These are phyloP conservation scores for Galagoides demidoff DNA, from an alignment of 2,797 vertebrate species.

Conservation along the genomic window DNA sequence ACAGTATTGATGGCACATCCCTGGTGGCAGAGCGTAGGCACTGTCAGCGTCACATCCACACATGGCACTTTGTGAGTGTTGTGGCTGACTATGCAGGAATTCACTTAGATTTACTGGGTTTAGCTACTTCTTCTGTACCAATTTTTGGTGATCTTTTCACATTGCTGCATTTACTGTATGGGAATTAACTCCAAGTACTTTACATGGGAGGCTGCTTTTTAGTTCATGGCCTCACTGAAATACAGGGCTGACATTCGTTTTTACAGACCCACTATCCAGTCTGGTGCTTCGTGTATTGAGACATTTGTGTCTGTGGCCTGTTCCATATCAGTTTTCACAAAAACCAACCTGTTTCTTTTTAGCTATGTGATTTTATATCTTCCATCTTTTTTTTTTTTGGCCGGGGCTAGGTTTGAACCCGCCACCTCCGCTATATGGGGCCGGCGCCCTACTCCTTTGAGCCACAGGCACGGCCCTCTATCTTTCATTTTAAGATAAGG, in stretches of 20 bases:
- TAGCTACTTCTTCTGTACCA: not conserved
- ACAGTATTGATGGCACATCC: not conserved
- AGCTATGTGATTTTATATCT: not conserved
- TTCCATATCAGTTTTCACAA: conserved; percentile 1
- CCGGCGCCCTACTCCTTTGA: no score
- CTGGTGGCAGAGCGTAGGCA: not conserved
- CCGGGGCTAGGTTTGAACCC: no score
- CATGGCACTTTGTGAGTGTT: not conserved
- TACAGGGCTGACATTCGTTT: not conserved
- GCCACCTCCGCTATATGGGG: no score
- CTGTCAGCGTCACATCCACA: rapidly evolving
- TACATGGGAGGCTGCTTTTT: not conserved
- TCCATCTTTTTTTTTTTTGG: conserved; percentile 9
- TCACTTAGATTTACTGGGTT: not conserved
- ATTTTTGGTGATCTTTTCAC: not conserved
- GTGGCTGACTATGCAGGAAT: not conserved
- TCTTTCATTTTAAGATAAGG: conserved; percentile 39
- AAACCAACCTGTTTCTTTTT: conserved; percentile 23
- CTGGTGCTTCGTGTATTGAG: not conserved
- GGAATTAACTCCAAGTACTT: not conserved
- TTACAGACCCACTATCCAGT: not conserved
- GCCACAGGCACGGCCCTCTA: not conserved
- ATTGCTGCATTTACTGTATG: not conserved
- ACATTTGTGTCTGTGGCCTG: not conserved
- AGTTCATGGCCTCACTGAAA: not conserved